Conservation (phyloP, 1,140 invertebrate species). For the Schmidtea mediterranea region DNA sequence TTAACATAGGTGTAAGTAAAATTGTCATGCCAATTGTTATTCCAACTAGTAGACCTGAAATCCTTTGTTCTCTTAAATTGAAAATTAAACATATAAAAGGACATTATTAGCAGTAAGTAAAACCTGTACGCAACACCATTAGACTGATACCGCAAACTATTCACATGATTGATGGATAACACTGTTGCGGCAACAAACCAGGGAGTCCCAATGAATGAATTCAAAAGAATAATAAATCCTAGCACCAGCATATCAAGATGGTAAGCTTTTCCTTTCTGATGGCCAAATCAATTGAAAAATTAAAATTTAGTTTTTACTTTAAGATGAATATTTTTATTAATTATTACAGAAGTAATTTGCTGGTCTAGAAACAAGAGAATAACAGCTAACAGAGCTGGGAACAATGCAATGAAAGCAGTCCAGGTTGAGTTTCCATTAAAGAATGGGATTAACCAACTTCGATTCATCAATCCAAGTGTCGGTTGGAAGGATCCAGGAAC, state of each 20-base stretch:
- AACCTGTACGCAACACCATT: conserved; percentile 72
- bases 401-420: conserved; percentile 46
- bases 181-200: conserved; percentile 94
- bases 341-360: conserved; percentile 89
- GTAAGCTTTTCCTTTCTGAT: conserved; percentile 63
- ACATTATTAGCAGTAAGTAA: no score
- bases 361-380: conserved; percentile 99
- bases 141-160: conserved; percentile 76
- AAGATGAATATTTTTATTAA: conserved; percentile 52
- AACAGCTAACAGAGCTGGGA: conserved; percentile 70
- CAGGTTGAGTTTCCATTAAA: conserved; percentile 58
- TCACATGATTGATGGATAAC: conserved; percentile 88
- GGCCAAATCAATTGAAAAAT: conserved; percentile 58
- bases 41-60: conserved; percentile 77
- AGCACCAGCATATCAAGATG: conserved; percentile 80
- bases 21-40: conserved; percentile 67
- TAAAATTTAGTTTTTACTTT: conserved; percentile 37
- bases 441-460: conserved; percentile 68
- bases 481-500: conserved; percentile 34
- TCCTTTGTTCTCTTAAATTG: conserved; percentile 53
- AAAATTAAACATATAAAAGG: conserved; percentile 47
- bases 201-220: conserved; percentile 68
- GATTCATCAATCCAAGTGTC: conserved; percentile 14
- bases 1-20: conserved; percentile 54
- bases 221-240: conserved; percentile 58